Evolutionary conservation across 2,797 vertebrate species (phyloP).

Genomic region (Zalophus californianus): DNA sequence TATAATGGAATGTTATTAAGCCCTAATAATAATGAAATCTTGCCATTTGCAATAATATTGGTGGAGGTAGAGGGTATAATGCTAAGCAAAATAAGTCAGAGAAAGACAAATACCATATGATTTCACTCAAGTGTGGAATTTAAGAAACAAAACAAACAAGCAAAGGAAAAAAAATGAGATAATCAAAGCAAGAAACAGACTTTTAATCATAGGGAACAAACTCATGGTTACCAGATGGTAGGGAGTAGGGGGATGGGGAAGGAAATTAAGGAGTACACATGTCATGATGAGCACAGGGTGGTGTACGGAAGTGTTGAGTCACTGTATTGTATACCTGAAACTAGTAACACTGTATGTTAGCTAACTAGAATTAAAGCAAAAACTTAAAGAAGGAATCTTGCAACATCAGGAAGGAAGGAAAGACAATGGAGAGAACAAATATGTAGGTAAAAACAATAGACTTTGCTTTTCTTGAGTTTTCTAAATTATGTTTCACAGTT

Average conservation of each 20-base stretch:
- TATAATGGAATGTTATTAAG: not conserved
- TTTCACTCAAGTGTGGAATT: not conserved
- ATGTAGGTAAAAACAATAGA: not conserved
- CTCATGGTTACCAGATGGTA: not conserved
- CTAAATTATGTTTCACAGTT: constrained; percentile 4
- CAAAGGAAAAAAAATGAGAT: not conserved
- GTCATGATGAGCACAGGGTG: not conserved
- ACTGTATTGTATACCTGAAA: not conserved
- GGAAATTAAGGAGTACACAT: not conserved
- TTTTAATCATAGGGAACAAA: not conserved
- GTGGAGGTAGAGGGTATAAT: not conserved
- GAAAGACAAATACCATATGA: not conserved
- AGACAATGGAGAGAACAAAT: constrained; percentile 38
- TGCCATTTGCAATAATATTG: not conserved
- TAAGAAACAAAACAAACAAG: not conserved
- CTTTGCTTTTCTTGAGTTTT: constrained; percentile 5
- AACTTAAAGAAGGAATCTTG: not conserved
- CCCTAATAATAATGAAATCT: not conserved
- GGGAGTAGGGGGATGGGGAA: not conserved
- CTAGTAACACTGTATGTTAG: not conserved
- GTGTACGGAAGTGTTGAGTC: not conserved
- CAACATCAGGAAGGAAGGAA: not conserved
- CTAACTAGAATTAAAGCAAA: not conserved
- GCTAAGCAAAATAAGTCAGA: not conserved
- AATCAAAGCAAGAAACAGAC: not conserved